phyloP scores from a whole-genome alignment of 2,113 vertebrate species.

The Ceuthmochares aereus region DNA sequence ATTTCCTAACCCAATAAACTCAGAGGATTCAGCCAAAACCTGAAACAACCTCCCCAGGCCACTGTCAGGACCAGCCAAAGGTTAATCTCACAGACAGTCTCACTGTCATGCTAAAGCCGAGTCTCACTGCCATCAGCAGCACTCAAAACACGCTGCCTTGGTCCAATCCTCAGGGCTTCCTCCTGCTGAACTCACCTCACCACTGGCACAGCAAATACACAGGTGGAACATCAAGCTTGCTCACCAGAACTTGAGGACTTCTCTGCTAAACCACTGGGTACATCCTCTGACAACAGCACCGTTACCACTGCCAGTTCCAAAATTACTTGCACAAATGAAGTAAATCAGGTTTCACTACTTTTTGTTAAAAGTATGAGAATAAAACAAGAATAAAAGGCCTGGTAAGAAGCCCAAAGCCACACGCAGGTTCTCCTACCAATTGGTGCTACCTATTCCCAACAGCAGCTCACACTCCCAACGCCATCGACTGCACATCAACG shows the following conservation, averaged over 20 bases:
- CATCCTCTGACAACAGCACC: background rate
- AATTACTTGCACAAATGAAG: no score
- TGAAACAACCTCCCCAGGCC: background rate
- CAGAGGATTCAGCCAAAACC: background rate
- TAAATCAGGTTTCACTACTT: background rate
- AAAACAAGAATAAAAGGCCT: background rate
- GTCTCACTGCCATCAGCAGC: no score
- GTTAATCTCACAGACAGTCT: rapidly evolving
- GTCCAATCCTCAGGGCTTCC: background rate
- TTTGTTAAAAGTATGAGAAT: background rate
- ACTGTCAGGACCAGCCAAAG: background rate
- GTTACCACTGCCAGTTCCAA: background rate
- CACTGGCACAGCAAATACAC: background rate
- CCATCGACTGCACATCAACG: background rate
- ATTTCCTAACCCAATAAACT: background rate
- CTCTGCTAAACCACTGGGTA: background rate
- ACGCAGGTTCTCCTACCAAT: background rate
- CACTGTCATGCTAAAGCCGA: background rate
- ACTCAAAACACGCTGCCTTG: no score
- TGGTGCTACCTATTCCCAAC: background rate
- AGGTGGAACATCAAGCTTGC: background rate
- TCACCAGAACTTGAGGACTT: background rate
- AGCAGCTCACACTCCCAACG: background rate
- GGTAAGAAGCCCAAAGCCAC: background rate
- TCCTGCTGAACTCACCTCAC: background rate